Evolutionary conservation across 1,140 invertebrate genomes (phyloP), one percentile per base, ranked within the genome.

Genomic region (Physella acuta): DNA sequence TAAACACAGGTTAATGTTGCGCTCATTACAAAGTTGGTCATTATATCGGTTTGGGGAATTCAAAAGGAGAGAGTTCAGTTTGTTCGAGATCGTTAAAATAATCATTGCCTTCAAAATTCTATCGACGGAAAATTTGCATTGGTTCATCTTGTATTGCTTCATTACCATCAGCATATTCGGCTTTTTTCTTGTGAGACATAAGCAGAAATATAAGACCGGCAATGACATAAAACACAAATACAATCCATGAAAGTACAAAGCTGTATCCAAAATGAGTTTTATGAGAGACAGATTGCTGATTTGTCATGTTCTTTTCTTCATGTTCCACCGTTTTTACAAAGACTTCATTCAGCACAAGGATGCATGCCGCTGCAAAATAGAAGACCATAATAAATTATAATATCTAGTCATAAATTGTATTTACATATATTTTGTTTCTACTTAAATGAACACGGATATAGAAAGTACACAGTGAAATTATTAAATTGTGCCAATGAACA

Each of bases 61-160:
- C n/a, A n/a, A n/a, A n/a, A n/a, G n/a, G n/a, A n/a, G n/a, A n/a
- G n/a, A n/a, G n/a, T n/a, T n/a, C n/a, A n/a, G n/a, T n/a, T n/a
- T n/a, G n/a, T n/a, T n/a, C n/a, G n/a, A n/a, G n/a, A n/a, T n/a
- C n/a, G n/a, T n/a, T n/a, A n/a, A n/a, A n/a, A n/a, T 56, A 11
- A n/a, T n/a, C n/a, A n/a, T n/a, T n/a, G n/a, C n/a, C n/a, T n/a
- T n/a, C n/a, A n/a, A n/a, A n/a, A 28, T 28, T 31, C 64, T 73
- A 73, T 69, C 59, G 65, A 31, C 74, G 59, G 1, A 71, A 71
- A 1, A 75, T 66, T 63, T 75, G 68, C 24, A 91, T 92, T 0
- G 92, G 91, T 79, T 93, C 92, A 76, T 94, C 92, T 28, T 92
- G 92, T 88, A 92, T 90, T 0, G 91, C 91, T 26, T 92, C 84